Conservation (phyloP, 2,888 invertebrate species). For the Pollenia labialis region DNA sequence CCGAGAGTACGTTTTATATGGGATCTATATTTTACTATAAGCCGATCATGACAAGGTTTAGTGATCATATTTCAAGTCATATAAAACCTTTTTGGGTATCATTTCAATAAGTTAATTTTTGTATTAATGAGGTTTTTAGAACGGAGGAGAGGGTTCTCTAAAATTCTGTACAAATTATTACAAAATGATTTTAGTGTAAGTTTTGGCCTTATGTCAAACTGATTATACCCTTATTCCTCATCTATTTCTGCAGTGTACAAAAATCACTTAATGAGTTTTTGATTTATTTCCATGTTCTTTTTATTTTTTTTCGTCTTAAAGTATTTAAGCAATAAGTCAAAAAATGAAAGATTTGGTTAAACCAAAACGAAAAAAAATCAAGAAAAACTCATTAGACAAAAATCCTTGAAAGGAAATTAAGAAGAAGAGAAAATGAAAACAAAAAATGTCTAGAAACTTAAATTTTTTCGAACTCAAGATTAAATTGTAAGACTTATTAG, state of each 20-base stretch:
- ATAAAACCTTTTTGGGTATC: no score
- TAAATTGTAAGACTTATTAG: not conserved
- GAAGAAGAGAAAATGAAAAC: not conserved
- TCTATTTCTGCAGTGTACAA: not conserved
- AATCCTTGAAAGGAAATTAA: not conserved
- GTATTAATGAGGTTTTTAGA: no score
- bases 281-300: constrained; percentile 51
- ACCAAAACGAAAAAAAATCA: not conserved
- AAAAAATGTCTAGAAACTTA: not conserved
- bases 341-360: constrained; percentile 31
- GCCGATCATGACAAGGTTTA: no score
- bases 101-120: no score
- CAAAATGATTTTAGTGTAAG: no score
- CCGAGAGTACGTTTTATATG: no score
- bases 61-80: no score
- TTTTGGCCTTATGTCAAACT: no score
- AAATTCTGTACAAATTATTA: no score
- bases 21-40: no score
- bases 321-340: constrained; percentile 58
- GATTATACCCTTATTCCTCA: no score
- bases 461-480: not conserved
- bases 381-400: not conserved
- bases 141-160: no score
- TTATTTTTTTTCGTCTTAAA: constrained; percentile 20
- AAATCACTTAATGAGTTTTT: constrained; percentile 61